phyloP scores from a whole-genome alignment of 2,888 invertebrate species.

The Xestobium rufovillosum region DNA sequence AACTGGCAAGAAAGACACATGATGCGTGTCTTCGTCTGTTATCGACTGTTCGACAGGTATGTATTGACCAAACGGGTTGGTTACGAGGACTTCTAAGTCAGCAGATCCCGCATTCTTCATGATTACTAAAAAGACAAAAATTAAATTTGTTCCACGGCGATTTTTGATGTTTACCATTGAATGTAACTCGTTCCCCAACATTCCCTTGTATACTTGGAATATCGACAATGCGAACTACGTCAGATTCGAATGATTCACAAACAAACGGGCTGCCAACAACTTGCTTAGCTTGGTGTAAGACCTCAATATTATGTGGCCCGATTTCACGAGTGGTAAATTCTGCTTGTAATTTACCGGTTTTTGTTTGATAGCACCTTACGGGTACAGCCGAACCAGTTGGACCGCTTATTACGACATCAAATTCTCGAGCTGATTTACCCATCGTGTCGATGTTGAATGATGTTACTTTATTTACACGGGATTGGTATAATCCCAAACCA shows the following conservation, averaged over 20 bases:
- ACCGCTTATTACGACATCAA: constrained; percentile 75
- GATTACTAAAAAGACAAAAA: constrained; percentile 55
- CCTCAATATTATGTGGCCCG: constrained; percentile 65
- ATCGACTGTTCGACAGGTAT: constrained; percentile 70
- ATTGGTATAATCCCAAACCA: constrained; percentile 75
- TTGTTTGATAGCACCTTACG: constrained; percentile 84
- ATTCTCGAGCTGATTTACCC: constrained; percentile 76
- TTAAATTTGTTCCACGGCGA: neutral
- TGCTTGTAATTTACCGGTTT: constrained; percentile 89
- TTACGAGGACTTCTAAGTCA: constrained; percentile 79
- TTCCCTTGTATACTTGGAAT: constrained; percentile 68
- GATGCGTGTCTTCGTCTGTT: constrained; percentile 60
- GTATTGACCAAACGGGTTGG: constrained; percentile 77
- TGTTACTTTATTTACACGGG: constrained; percentile 72
- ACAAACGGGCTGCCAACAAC: constrained; percentile 90
- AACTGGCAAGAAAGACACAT: constrained; percentile 78
- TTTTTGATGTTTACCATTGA: constrained; percentile 56
- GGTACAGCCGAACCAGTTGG: constrained; percentile 42
- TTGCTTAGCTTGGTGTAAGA: constrained; percentile 81
- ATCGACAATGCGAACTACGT: constrained; percentile 71
- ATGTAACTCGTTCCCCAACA: constrained; percentile 74
- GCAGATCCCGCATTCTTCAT: constrained; percentile 77
- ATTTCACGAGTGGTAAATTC: constrained; percentile 83
- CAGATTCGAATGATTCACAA: constrained; percentile 86
- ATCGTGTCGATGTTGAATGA: constrained; percentile 85